Percentiles rank a stretch among this genome's conserved stretches.
Evolutionary conservation across 2,888 invertebrate species (phyloP).

Genomic region (Dicyrtomina minuta): DNA sequence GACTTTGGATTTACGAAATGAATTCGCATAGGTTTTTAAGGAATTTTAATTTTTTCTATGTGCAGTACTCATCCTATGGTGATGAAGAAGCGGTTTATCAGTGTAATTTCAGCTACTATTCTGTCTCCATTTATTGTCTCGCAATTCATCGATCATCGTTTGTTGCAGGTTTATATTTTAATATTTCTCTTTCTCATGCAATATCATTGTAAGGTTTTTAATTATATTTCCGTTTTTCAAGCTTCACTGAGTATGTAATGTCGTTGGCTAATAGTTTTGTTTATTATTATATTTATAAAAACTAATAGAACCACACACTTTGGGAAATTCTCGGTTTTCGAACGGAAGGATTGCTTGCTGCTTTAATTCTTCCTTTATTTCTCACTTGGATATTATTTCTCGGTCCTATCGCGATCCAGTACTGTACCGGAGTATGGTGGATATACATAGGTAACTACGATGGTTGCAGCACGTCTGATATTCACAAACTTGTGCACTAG

Average conservation of each 20-base stretch:
- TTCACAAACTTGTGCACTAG: too few species aligned
- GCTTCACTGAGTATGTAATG: too few species aligned
- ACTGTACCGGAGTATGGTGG: constrained; percentile 38
- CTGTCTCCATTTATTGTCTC: constrained; percentile 77
- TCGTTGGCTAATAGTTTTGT: background rate
- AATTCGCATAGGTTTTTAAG: background rate
- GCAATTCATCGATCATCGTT: constrained; percentile 67
- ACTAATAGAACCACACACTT: constrained; percentile 58
- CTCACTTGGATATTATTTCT: constrained; percentile 78
- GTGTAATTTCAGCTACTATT: constrained; percentile 78
- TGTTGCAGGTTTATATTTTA: constrained; percentile 61
- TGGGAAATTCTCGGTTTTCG: constrained; percentile 75
- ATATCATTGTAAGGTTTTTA: background rate
- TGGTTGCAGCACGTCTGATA: too few species aligned
- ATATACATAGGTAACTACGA: constrained; percentile 38
- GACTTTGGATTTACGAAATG: too few species aligned
- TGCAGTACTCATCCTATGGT: constrained; percentile 84
- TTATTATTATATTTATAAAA: background rate
- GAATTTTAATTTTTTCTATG: constrained; percentile 51
- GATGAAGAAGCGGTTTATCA: constrained; percentile 82
- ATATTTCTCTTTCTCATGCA: background rate
- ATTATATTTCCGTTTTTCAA: too few species aligned
- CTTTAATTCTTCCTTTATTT: constrained; percentile 71
- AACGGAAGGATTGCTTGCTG: constrained; percentile 70
- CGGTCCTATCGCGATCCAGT: constrained; percentile 64